Evolutionary conservation across 2,113 vertebrate genomes (phyloP).

Genomic region (Miniopterus natalensis): DNA sequence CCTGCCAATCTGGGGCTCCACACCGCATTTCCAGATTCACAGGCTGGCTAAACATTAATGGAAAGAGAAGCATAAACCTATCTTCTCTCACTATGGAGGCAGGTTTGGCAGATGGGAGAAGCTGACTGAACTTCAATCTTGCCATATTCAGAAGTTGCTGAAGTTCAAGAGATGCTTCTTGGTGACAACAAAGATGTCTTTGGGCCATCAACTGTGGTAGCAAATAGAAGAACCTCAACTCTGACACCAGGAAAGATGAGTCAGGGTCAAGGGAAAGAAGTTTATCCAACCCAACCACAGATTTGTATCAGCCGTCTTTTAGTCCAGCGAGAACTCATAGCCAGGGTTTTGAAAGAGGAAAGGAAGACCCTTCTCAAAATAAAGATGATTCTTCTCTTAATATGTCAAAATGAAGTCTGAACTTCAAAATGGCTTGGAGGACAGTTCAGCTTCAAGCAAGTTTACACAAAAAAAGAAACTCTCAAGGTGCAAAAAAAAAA

Average conservation of each 20-base stretch:
- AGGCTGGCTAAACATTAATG: slow-evolving; percentile 85
- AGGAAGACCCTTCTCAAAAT: slow-evolving; percentile 85
- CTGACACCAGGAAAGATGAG: slow-evolving; percentile 96
- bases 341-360: slow-evolving; percentile 88
- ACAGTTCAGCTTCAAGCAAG: neutral
- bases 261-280: slow-evolving; percentile 95
- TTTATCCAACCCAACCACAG: slow-evolving; percentile 93
- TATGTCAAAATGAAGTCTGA: slow-evolving; percentile 96
- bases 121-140: slow-evolving; percentile 83
- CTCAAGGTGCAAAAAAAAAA: neutral
- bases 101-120: slow-evolving; percentile 82
- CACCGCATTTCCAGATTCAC: slow-evolving; percentile 33
- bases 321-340: slow-evolving; percentile 92
- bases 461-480: neutral
- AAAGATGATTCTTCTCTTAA: slow-evolving; percentile 94
- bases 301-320: slow-evolving; percentile 89
- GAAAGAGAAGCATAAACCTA: slow-evolving; percentile 42
- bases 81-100: slow-evolving; percentile 87
- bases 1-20: neutral
- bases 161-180: neutral
- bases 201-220: slow-evolving; percentile 84
- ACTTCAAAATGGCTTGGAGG: neutral
- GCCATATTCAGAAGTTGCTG: neutral
- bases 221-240: slow-evolving; percentile 92
- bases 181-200: neutral